Percentiles rank a stretch among this genome's conserved stretches.
Conservation (phyloP, 2,888 invertebrate genomes). For the Trachelus stipa region DNA sequence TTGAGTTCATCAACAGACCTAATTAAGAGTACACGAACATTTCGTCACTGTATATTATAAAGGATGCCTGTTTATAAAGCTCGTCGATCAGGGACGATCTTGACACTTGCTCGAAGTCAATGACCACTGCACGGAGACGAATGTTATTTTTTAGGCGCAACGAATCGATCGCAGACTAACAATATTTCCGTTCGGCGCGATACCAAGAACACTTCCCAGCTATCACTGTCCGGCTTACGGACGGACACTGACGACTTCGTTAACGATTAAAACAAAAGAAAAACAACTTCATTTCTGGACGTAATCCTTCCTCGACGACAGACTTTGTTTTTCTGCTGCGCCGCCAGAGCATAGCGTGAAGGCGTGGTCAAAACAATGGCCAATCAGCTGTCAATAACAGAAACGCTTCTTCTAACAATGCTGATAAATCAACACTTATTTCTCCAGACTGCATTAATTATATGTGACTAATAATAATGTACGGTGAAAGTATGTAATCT, state of each 20-base stretch:
- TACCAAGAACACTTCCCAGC: neutral
- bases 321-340: slow-evolving; percentile 15
- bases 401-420: neutral
- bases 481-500: neutral
- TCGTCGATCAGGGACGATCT: slow-evolving; percentile 26
- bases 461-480: neutral
- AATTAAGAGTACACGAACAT: neutral
- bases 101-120: slow-evolving; percentile 52
- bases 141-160: slow-evolving; percentile 17
- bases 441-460: neutral
- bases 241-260: slow-evolving; percentile 9
- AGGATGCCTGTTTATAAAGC: neutral
- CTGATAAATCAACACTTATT: neutral
- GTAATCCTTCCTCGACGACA: slow-evolving; percentile 5
- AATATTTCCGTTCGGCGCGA: neutral
- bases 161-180: neutral
- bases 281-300: slow-evolving; percentile 12
- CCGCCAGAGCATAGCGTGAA: slow-evolving; percentile 20
- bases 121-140: slow-evolving; percentile 37
- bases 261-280: slow-evolving; percentile 22
- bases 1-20: neutral
- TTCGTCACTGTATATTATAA: neutral
- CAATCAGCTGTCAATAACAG: slow-evolving; percentile 19
- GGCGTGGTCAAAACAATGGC: slow-evolving; percentile 24
- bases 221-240: slow-evolving; percentile 1